Evolutionary conservation across 1,140 invertebrate genomes (phyloP).

Genomic region (Sycobia sp.): DNA sequence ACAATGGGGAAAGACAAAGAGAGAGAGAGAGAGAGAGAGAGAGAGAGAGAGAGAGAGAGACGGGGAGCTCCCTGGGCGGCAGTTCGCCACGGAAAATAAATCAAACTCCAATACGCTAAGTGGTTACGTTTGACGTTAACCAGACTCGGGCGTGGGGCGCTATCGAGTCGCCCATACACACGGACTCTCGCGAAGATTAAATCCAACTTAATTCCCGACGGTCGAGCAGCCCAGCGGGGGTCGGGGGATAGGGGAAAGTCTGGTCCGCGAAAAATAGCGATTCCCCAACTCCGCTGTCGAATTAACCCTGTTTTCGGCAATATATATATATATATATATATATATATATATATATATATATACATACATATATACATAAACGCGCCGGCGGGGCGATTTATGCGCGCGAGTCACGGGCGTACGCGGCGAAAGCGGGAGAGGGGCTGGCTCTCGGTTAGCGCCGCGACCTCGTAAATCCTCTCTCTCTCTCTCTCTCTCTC

Average conservation of each 20-base stretch:
- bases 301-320: no score
- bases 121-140: slow-evolving; percentile 30
- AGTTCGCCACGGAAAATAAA: slow-evolving; percentile 28
- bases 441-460: no score
- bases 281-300: no score
- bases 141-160: slow-evolving; percentile 1
- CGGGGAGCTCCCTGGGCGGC: slow-evolving; percentile 16
- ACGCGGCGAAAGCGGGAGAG: no score
- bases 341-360: no score
- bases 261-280: no score
- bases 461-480: slow-evolving; percentile 56
- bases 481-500: no score
- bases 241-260: neutral
- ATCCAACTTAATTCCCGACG: slow-evolving; percentile 18
- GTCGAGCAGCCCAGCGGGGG: neutral
- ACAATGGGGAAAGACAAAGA: slow-evolving; percentile 27
- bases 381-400: no score
- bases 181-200: slow-evolving; percentile 15
- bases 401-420: slow-evolving; percentile 46
- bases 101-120: slow-evolving; percentile 36
- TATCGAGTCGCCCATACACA: neutral
- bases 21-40: slow-evolving; percentile 1
- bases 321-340: no score
- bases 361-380: no score
- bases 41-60: slow-evolving; percentile 9